Base-by-base conservation (phyloP, 1,140 invertebrate genomes). In the Epicauta chinensis region DNA sequence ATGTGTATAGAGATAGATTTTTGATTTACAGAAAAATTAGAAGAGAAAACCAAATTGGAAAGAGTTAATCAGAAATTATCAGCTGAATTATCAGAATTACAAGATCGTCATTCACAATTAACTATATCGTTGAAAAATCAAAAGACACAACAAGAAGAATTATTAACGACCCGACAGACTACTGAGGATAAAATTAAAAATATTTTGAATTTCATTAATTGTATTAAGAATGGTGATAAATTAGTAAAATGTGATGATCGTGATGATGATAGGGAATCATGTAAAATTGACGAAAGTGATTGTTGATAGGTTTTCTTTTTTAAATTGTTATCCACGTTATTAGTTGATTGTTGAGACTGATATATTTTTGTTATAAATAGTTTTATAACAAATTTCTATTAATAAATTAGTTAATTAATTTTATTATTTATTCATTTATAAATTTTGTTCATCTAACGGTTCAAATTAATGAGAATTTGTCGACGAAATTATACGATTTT, bases 81-180 rank as follows among this genome's bases (percentile, higher is more conserved):
- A 12, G 65, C 61, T 11, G 65, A 69, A 56, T 52, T 71, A 14
- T 66, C 61, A 9, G 57, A 66, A 48, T 54, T 71, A 6, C 62
- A 71, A 60, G 63, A 69, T 23, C 56, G 61, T 4, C 67, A 69
- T 55, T 66, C 65, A 4, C 60, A 68, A 53, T 52, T 71, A 35
- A 66, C 63, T 7, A 66, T 67, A 16, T 67, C 65, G 6, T 45
- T 71, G 16, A 68, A 61, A 51, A 58, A 62, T 37, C 65, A 69
- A 48, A 60, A 67, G 53, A 49, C 17, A 16, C 39, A 59, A 43
- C 61, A 61, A 14, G 62, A 71, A 35, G 51, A 67, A 37, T 40
- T 71, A 14, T 34, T 59, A 12, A 42, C 51, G 12, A 60, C 16
- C 34, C 60, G 66, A 34, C 52, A 62, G 15, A 53, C 45, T 11